These are phyloP conservation scores for Rhabdomys dilectus DNA, from an alignment of 2,113 vertebrate genomes.

Conservation along the genomic window DNA sequence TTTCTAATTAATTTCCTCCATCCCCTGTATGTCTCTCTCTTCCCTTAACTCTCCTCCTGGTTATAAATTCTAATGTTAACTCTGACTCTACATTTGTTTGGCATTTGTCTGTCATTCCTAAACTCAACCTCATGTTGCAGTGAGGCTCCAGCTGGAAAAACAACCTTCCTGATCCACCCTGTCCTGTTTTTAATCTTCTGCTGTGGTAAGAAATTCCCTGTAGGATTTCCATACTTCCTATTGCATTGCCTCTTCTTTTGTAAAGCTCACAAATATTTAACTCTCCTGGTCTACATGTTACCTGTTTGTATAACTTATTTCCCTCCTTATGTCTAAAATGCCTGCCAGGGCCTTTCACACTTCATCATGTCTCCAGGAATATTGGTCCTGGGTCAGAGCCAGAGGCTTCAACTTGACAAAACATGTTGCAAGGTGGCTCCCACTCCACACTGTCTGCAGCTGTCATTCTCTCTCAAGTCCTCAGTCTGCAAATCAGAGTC, in stretches of 20 bases:
- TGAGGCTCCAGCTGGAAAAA: conserved; percentile 87
- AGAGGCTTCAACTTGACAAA: conserved; percentile 85
- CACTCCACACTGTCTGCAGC: conserved; percentile 81
- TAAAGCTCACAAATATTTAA: conserved; percentile 88
- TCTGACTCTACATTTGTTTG: conserved; percentile 79
- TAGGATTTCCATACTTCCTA: conserved; percentile 86
- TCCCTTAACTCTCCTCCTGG: not conserved
- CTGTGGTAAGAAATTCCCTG: conserved; percentile 78
- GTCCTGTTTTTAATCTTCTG: conserved; percentile 88
- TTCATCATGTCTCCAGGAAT: conserved; percentile 88
- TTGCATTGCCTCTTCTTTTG: conserved; percentile 86
- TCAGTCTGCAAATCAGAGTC: conserved; percentile 82
- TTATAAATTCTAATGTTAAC: conserved; percentile 79
- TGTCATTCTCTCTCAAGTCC: conserved; percentile 83
- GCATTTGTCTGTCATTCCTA: conserved; percentile 79
- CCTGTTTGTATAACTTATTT: conserved; percentile 84
- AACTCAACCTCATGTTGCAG: conserved; percentile 74
- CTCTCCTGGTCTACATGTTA: conserved; percentile 85
- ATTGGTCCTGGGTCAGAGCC: conserved; percentile 83
- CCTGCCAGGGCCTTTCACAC: conserved; percentile 89
- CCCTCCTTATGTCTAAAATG: conserved; percentile 79
- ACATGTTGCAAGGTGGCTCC: conserved; percentile 85
- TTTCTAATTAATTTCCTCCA: accelerated
- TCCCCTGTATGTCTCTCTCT: not conserved
- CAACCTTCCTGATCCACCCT: conserved; percentile 82